Evolutionary conservation across 2,113 vertebrate species (phyloP).

Genomic region (Solea senegalensis): DNA sequence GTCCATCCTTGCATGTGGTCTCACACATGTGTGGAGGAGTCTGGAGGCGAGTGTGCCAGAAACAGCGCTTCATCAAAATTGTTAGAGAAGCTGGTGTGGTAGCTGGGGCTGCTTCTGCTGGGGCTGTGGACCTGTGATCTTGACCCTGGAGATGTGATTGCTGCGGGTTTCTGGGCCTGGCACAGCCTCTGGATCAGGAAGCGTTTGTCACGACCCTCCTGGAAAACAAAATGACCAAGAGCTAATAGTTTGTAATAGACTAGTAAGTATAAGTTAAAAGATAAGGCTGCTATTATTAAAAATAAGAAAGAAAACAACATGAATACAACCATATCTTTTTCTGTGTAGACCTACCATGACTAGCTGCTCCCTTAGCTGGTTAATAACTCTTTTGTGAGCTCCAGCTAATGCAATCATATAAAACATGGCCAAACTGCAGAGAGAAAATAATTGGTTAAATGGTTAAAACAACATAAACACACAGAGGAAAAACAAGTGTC

Average conservation of each 20-base stretch:
- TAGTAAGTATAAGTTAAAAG: neutral
- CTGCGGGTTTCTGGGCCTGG: constrained; percentile 80
- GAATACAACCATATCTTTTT: neutral
- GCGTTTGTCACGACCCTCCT: constrained; percentile 90
- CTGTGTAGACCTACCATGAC: constrained; percentile 83
- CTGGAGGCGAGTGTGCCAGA: constrained; percentile 58
- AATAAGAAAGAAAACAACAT: neutral
- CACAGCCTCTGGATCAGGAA: constrained; percentile 89
- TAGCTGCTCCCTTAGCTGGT: constrained; percentile 90
- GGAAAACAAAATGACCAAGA: constrained; percentile 17
- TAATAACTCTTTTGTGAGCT: constrained; percentile 90
- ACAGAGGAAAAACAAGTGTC: neutral
- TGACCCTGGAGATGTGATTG: constrained; percentile 9
- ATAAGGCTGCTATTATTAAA: neutral
- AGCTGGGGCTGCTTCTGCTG: constrained; percentile 50
- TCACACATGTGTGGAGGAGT: constrained; percentile 75
- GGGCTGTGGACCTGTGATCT: constrained; percentile 15
- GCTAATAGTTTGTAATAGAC: neutral
- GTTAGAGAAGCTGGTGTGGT: constrained; percentile 70
- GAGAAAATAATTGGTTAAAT: neutral
- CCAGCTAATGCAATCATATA: constrained; percentile 92
- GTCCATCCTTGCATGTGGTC: constrained; percentile 5
- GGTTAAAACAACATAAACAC: neutral
- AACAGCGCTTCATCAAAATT: constrained; percentile 60
- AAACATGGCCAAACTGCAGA: constrained; percentile 90